phyloP scores from a whole-genome alignment of 2,113 vertebrate genomes.

The Axis porcinus region DNA sequence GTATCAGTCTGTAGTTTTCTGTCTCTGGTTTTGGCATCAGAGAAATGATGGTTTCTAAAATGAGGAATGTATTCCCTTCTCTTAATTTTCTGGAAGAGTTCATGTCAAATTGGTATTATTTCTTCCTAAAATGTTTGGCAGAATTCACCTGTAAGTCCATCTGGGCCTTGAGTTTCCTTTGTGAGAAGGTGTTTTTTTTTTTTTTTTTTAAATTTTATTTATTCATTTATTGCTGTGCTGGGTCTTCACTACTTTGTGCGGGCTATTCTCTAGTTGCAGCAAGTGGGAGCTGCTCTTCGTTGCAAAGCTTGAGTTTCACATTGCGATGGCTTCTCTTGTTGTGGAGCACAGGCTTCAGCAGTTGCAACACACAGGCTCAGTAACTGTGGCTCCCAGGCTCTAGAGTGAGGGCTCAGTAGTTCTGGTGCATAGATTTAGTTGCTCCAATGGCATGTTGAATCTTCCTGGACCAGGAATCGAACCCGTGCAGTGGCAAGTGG shows the following conservation, averaged over 20 bases:
- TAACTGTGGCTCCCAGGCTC: not conserved
- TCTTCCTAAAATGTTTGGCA: not conserved
- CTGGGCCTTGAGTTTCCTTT: not conserved
- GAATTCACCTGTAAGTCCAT: not conserved
- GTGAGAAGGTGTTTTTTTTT: not conserved
- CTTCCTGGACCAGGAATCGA: not conserved
- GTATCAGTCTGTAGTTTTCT: not conserved
- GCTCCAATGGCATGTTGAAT: not conserved
- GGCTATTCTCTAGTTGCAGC: not conserved
- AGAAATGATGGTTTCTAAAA: not conserved
- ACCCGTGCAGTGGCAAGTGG: not conserved
- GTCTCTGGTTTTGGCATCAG: not conserved
- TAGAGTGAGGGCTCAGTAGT: not conserved
- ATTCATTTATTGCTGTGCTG: not conserved
- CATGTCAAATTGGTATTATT: not conserved
- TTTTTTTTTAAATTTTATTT: too few species aligned
- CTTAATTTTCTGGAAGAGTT: not conserved
- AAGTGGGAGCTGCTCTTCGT: not conserved
- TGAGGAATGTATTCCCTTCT: not conserved
- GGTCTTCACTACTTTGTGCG: not conserved
- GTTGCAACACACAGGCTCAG: not conserved
- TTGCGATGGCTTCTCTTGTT: not conserved
- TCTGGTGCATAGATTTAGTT: not conserved
- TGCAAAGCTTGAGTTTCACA: not conserved
- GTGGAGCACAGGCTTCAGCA: not conserved